Evolutionary conservation across 2,888 invertebrate species (phyloP), one percentile per base, ranked within the genome.

Genomic region (Epistrophe grossulariae): DNA sequence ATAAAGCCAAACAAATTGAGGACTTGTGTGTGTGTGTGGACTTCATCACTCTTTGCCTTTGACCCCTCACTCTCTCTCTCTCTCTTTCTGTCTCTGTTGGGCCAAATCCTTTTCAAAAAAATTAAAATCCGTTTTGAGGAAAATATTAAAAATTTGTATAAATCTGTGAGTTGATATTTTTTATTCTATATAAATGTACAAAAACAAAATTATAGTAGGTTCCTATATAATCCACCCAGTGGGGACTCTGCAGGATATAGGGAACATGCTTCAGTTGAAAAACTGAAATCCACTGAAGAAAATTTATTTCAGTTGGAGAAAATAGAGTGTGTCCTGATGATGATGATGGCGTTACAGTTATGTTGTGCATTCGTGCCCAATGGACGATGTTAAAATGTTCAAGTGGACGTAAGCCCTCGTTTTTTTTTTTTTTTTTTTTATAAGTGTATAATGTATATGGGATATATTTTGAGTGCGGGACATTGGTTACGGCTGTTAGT

Each of bases 1-100:
- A 78, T 82, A 82, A 85, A 85, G 73, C 74, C 70, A 79, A 57
- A 85, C 70, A 79, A 74, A 82, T 82, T 85, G 85, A 71, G 73
- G 85, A 62, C 50, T 76, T 60, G 52, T 68, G 76, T 68, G 52
- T 68, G 76, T 68, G 76, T 70, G 38, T 70, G 70, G 48, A 50
- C 50, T 50, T n/a, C 50, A 43, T 50, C 43, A 24, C 24, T 24
- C 52, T 48, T 13, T 48, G 45, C 28, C 9, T 11, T 40, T 17
- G 38, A 38, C 24, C 17, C 24, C 38, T 2, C 28, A 10, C 38
- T n/a, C 38, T 3, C 24, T 2, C 38, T 5, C 43, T 10, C 38
- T n/a, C 38, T 3, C 24, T 2, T 24, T 5, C 43, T 10, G 24
- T n/a, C 38, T 24, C 1, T 8, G 52, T 48, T 40, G 52, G 70